phyloP scores from a whole-genome alignment of 2,888 invertebrate species.

The Trileptium ribeirensis region DNA sequence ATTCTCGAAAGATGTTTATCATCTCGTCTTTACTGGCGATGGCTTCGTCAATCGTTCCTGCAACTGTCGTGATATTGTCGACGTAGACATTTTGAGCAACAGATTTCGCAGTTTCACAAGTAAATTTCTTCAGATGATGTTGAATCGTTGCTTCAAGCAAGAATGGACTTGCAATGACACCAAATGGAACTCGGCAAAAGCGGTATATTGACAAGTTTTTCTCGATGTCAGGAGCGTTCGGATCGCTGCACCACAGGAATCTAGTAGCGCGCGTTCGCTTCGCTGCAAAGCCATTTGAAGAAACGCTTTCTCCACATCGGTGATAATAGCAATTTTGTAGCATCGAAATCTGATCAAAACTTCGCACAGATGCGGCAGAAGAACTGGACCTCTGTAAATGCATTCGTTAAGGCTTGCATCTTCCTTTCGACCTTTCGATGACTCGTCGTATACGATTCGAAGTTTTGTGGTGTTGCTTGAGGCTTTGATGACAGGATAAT shows the following conservation, averaged over 20 bases:
- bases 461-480: neutral
- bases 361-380: neutral
- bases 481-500: neutral
- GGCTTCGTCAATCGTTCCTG: neutral
- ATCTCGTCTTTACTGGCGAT: neutral
- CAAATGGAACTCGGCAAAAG: neutral
- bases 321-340: neutral
- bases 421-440: neutral
- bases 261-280: neutral
- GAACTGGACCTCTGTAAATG: neutral
- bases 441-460: neutral
- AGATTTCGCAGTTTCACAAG: neutral
- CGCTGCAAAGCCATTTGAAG: neutral
- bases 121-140: neutral
- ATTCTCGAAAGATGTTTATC: neutral
- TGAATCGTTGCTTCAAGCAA: neutral
- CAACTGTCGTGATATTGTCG: neutral
- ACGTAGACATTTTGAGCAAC: neutral
- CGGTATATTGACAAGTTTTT: neutral
- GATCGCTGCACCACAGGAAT: neutral
- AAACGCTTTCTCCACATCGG: neutral
- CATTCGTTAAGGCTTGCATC: neutral
- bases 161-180: neutral
- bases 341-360: neutral
- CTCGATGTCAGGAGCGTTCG: neutral